Conservation (phyloP, 2,113 vertebrate species). For the Larimichthys crocea region DNA sequence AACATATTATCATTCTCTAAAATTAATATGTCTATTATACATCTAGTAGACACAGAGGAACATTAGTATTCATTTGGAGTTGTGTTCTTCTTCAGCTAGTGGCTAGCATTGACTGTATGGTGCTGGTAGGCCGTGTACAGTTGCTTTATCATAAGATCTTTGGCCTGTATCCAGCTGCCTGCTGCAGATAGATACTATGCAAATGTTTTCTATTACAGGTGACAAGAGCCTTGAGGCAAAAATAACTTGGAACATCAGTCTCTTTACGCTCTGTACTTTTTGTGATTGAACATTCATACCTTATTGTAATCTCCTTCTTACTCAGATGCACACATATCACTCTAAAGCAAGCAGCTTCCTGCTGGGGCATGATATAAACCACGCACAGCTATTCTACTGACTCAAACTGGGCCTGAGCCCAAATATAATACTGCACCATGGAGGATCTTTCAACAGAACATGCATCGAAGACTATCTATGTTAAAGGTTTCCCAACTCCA, state of each 20-base stretch:
- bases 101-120: no score
- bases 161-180: no score
- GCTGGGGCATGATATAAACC: conserved; percentile 48
- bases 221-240: background rate
- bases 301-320: conserved; percentile 10
- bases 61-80: background rate
- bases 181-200: no score
- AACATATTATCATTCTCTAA: background rate
- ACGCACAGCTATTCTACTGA: conserved; percentile 39
- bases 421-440: conserved; percentile 35
- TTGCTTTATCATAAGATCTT: no score
- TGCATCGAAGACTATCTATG: background rate
- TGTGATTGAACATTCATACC: background rate
- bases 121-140: no score
- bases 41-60: background rate
- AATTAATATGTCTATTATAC: background rate
- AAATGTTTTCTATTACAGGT: no score
- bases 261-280: conserved; percentile 1
- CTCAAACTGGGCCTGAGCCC: conserved; percentile 48
- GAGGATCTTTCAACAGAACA: conserved; percentile 33
- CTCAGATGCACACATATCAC: conserved; percentile 15
- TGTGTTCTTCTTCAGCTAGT: no score
- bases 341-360: conserved; percentile 45
- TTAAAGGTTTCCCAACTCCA: background rate
- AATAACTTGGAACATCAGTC: background rate